Evolutionary conservation across 2,113 vertebrate species (phyloP), one percentile per base, ranked within the genome.

Genomic region (Pluvialis apricaria): DNA sequence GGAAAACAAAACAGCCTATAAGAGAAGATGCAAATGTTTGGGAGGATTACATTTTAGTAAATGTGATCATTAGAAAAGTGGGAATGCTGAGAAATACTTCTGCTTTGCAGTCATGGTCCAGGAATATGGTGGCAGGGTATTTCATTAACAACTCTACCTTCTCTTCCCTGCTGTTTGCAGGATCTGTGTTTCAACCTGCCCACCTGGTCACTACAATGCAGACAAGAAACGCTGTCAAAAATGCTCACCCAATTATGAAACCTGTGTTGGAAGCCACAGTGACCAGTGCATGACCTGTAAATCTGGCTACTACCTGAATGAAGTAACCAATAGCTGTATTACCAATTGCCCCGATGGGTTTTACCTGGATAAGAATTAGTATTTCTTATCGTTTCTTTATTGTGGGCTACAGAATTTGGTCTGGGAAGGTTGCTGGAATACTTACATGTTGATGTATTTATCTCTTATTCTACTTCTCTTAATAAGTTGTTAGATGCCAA

Each of bases 201-300:
- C 99, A 47, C 96, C 98, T 62, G 99, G 99, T 79, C 99, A 99
- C 98, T 99, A 99, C 98, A 98, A 98, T 9, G 99, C 99, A 32
- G 99, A 99, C 91, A 99, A 98, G 97, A 99, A 99, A 92, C 99
- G 99, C 44, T 99, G 99, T 97, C 99, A 99, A 96, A 99, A 99
- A 97, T 99, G 99, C 92, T 99, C 98, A 28, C 98, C 99, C 28
- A 97, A 98, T 91, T 99, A 99, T 65, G 99, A 99, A 94, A 98
- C 98, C 75, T 99, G 99, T 92, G 96, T 99, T 38, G 99, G 99
- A 75, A 98, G 99, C 96, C 99, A 99, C 5, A 98, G 97, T 24
- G 99, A 99, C 97, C 99, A 99, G 96, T 99, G 99, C 97, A 98
- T 98, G 81, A 98, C 99, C 66, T 99, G 99, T 94, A 99, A 99